Evolutionary conservation across 2,888 invertebrate species (phyloP), one percentile per base, ranked within the genome.

Genomic region (Podabrus alpinus): DNA sequence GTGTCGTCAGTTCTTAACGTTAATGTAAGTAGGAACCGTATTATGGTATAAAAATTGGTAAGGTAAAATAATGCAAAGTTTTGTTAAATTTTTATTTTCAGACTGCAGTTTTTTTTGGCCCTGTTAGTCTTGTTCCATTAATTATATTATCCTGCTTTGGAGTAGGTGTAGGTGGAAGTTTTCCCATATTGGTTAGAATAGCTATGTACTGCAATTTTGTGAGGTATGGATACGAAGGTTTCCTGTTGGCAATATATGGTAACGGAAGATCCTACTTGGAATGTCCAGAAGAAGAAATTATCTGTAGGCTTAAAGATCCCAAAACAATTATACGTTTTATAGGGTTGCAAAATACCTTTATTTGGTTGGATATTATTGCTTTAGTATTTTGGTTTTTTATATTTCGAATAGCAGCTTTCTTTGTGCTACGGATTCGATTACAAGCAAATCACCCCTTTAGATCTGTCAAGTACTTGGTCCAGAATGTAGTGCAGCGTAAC

Each of bases 31-130:
- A 82, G 16, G 1, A 45, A n/a, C 4, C 29, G 11, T 45, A 5
- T n/a, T 5, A 2, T 3, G 15, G 15, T 3, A 2, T 59, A 3
- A 21, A 21, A 7, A 7, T 59, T n/a, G 15, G 15, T 13, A 3
- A 4, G 5, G 2, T 21, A 21, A 21, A 21, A 9, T 11, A 59
- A 59, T 59, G 4, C 59, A 3, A 2, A 4, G 9, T 59, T 15
- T 59, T 59, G 59, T 59, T n/a, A 15, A 60, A 10, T 15, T 21
- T 21, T 69, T 5, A 21, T 13, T 88, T 88, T 10, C 87, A 95
- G 95, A 95, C 95, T 83, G 92, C 93, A 24, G 94, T 97, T 87
- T 98, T 97, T 86, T 89, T 97, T 81, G 98, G 97, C 0, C 97
- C 98, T 15, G 94, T 95, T 0, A 84, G 94, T 74, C 91, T 94